These are phyloP conservation scores for Mycalesis mineus DNA, from an alignment of 2,888 invertebrate genomes.

Conservation along the genomic window DNA sequence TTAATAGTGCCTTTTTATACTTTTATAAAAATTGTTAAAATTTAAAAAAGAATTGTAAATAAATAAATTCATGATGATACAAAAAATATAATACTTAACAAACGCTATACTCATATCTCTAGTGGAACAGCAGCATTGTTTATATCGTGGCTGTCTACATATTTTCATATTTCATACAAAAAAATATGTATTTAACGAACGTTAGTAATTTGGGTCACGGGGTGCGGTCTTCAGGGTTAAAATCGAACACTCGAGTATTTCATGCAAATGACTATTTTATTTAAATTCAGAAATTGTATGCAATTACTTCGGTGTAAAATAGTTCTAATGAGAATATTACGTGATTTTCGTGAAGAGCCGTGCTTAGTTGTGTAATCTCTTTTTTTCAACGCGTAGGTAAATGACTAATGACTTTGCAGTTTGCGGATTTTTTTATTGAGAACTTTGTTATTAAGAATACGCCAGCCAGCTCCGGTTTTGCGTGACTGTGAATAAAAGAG, in stretches of 20 bases:
- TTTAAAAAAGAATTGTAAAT: no score
- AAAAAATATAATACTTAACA: no score
- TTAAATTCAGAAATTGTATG: constrained; percentile 23
- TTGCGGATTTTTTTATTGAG: neutral
- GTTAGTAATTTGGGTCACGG: constrained; percentile 30
- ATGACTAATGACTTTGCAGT: neutral
- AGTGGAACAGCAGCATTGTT: neutral
- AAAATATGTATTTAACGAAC: constrained; percentile 22
- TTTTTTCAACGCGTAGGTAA: neutral
- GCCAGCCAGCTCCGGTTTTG: neutral
- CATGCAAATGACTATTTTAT: constrained; percentile 29
- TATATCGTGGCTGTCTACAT: neutral
- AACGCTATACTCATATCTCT: no score
- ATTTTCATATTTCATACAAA: constrained; percentile 9
- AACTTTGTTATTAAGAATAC: neutral
- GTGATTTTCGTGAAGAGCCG: constrained; percentile 14
- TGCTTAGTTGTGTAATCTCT: neutral
- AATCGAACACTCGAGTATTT: constrained; percentile 24
- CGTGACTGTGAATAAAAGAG: no score
- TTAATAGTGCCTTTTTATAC: no score
- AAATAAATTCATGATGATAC: no score
- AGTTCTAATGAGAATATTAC: constrained; percentile 18
- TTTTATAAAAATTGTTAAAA: no score
- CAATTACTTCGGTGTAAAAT: constrained; percentile 13
- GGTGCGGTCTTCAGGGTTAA: constrained; percentile 25